Conservation (phyloP, 2,888 invertebrate species). For the Scaptomyza flava region DNA sequence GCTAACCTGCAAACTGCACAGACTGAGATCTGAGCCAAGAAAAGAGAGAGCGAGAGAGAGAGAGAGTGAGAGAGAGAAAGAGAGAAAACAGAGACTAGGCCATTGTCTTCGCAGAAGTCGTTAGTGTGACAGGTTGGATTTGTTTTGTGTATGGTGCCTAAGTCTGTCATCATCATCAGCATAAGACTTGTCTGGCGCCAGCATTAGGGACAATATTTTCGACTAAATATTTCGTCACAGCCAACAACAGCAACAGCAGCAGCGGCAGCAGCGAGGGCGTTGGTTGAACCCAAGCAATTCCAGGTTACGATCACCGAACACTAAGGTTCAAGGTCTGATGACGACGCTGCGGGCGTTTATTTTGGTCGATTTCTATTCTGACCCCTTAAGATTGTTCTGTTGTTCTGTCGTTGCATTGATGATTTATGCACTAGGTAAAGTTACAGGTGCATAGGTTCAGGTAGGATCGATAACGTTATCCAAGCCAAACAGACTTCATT, state of each 20-base stretch:
- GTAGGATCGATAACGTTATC: constrained; percentile 51
- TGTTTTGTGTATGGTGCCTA: constrained; percentile 79
- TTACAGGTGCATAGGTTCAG: constrained; percentile 69
- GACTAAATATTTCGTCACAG: constrained; percentile 83
- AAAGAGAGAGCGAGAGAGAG: neutral
- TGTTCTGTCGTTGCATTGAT: constrained; percentile 58
- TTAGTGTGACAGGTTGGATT: constrained; percentile 83
- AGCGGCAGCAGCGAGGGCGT: constrained; percentile 49
- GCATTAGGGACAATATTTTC: constrained; percentile 82
- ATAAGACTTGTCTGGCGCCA: constrained; percentile 84
- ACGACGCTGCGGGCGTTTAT: constrained; percentile 78
- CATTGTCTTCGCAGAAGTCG: constrained; percentile 83
- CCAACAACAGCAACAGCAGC: constrained; percentile 34
- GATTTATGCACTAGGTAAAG: constrained; percentile 63
- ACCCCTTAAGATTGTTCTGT: constrained; percentile 18
- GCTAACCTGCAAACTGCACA: constrained; percentile 18
- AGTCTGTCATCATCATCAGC: constrained; percentile 81
- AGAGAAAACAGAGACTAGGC: constrained; percentile 32
- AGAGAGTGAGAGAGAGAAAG: neutral
- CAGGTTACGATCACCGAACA: constrained; percentile 17
- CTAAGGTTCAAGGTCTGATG: constrained; percentile 47
- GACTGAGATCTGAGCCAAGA: constrained; percentile 2
- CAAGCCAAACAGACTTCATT: constrained; percentile 42
- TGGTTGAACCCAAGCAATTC: constrained; percentile 29
- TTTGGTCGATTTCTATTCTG: constrained; percentile 59